Evolutionary conservation across 2,113 vertebrate species (phyloP), one percentile per base, ranked within the genome.

Genomic region (Pluvianellus socialis): DNA sequence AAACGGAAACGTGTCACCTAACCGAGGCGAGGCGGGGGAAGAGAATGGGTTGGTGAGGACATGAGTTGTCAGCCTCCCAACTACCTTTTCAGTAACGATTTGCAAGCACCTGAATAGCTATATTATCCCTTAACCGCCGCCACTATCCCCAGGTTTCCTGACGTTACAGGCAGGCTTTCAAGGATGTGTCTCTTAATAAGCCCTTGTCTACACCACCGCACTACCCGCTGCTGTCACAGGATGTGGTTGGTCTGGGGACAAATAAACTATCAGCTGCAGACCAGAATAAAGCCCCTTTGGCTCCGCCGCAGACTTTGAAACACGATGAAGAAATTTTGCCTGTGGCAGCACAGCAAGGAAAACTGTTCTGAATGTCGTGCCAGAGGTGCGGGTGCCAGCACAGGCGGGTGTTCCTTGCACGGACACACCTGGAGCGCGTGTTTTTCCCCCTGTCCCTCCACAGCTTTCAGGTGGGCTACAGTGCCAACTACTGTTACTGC

Each of bases 11-110:
- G 3, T 4, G 21, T 24, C 66, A 26, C 40, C 91, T 58, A 35
- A 56, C 15, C 7, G 10, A 88, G 53, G 0, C 3, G 11, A 12
- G 2, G 4, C 5, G 2, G 7, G 16, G 3, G 4, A 5, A 3
- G 9, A 59, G 61, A 86, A 72, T 0, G 14, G 28, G 14, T 84
- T 87, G 77, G 49, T 68, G 56, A 79, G 63, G n/a, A 23, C 27
- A 4, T 17, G 19, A 33, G 30, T 52, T 77, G 9, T 44, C 73
- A 56, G 70, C 28, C 50, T 79, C 85, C 44, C 44, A 72, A 6
- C 30, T 32, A 1, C 18, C 5, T 58, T 94, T 89, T 72, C 70
- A 44, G 59, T 67, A 53, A 45, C 17, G 15, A 44, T 91, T 75
- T 79, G 44, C 44, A 79, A 79, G 8, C 33, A 22, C 55, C 47